A percentile compares a stretch with the other conserved stretches of the same genome.
phyloP scores from a whole-genome alignment of 2,113 vertebrate genomes.

The Etheostoma cragini region DNA sequence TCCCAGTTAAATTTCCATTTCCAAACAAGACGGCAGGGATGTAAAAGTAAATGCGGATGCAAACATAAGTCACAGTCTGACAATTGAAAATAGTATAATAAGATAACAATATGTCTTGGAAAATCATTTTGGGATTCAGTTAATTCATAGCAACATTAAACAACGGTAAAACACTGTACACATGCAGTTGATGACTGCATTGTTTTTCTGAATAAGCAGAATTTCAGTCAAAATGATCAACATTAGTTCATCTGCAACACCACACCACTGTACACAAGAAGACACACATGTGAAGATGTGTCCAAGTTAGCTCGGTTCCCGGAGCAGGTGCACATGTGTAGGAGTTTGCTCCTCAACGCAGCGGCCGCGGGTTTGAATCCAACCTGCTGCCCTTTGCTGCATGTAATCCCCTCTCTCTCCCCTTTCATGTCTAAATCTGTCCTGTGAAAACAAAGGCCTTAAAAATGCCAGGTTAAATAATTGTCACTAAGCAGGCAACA shows the following conservation, averaged over 20 bases:
- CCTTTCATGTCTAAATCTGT: no score
- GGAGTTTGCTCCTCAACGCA: no score
- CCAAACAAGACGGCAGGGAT: background rate
- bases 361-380: no score
- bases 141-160: no score
- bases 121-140: background rate
- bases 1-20: constrained; percentile 9
- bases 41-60: background rate
- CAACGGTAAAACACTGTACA: background rate
- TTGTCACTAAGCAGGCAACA: constrained; percentile 2
- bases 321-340: no score
- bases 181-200: background rate
- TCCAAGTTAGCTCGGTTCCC: no score
- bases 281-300: background rate
- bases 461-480: background rate
- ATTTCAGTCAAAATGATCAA: background rate
- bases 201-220: constrained; percentile 1
- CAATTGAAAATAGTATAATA: background rate
- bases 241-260: constrained; percentile 9
- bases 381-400: no score
- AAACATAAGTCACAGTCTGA: background rate
- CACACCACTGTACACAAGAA: background rate
- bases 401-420: no score
- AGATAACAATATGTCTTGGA: background rate
- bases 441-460: no score